Evolutionary conservation across 1,140 invertebrate species (phyloP).

Genomic region (Nomia melanderi): DNA sequence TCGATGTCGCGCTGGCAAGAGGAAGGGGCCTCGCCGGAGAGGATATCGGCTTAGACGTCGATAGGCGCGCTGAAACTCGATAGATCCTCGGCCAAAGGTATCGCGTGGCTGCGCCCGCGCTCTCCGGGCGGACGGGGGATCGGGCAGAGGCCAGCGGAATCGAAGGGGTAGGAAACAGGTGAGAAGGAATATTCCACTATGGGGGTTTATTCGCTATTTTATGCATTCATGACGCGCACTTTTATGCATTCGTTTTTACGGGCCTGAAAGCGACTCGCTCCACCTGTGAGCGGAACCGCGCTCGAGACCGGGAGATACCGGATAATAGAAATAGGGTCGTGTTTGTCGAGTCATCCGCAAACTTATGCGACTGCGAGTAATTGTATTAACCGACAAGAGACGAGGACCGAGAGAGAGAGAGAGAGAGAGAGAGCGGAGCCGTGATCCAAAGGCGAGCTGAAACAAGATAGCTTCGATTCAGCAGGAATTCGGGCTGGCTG

Average conservation of each 20-base stretch:
- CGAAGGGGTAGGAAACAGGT: constrained; percentile 14
- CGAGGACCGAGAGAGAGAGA: no score
- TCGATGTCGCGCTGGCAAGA: constrained; percentile 4
- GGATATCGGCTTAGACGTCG: constrained; percentile 19
- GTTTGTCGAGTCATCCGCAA: no score
- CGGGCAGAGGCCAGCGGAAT: no score
- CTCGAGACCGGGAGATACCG: neutral
- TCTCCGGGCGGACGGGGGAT: neutral
- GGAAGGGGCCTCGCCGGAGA: neutral
- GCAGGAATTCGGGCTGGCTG: neutral
- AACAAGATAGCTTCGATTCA: neutral
- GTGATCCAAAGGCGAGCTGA: neutral
- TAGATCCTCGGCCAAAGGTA: constrained; percentile 2
- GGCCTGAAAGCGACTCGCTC: constrained; percentile 64
- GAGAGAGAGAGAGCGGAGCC: no score
- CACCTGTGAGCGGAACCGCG: constrained; percentile 2
- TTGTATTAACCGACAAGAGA: no score
- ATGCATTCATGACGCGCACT: constrained; percentile 67
- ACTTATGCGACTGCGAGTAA: no score
- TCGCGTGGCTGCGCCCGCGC: constrained; percentile 3
- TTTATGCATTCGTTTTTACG: constrained; percentile 73
- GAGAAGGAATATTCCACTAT: constrained; percentile 51
- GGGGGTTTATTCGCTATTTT: constrained; percentile 68
- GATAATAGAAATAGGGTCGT: no score
- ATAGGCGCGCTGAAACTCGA: constrained; percentile 49